These are phyloP conservation scores for Eubucco bourcierii DNA, from an alignment of 2,113 vertebrate genomes.

Conservation along the genomic window DNA sequence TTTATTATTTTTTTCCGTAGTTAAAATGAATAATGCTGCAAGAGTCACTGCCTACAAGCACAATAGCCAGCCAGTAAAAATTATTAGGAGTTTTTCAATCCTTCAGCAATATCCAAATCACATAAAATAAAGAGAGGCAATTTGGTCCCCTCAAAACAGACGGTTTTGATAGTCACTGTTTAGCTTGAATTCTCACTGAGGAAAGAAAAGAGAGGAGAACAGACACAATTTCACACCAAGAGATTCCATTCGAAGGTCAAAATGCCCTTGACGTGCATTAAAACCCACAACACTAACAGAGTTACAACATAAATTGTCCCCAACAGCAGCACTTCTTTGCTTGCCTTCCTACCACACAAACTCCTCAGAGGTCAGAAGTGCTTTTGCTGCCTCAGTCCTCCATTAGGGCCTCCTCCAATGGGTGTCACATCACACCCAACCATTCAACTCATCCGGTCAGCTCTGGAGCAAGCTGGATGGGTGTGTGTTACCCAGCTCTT, in stretches of 20 bases:
- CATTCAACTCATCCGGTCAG: background rate
- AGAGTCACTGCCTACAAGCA: slow-evolving; percentile 40
- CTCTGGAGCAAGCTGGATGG: background rate
- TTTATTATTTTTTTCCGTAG: slow-evolving; percentile 64
- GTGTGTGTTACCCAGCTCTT: accelerated
- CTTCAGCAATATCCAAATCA: slow-evolving; percentile 37
- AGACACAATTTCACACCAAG: slow-evolving; percentile 35
- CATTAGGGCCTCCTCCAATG: accelerated
- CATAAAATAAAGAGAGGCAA: slow-evolving; percentile 44
- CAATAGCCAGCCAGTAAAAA: slow-evolving; percentile 44
- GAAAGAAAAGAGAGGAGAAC: background rate
- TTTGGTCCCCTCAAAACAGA: slow-evolving; percentile 49
- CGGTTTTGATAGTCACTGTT: slow-evolving; percentile 28
- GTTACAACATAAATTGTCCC: background rate
- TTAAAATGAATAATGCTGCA: slow-evolving; percentile 47
- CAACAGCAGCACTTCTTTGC: background rate
- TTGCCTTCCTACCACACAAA: background rate
- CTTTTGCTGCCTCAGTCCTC: background rate
- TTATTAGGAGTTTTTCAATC: slow-evolving; percentile 34
- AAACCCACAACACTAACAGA: background rate
- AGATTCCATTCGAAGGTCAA: slow-evolving; percentile 14
- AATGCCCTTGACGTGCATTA: slow-evolving; percentile 27
- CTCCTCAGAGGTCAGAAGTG: background rate
- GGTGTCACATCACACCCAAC: background rate
- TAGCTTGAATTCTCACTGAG: slow-evolving; percentile 39